phyloP scores from a whole-genome alignment of 2,113 vertebrate genomes.

The Dascyllus trimaculatus region DNA sequence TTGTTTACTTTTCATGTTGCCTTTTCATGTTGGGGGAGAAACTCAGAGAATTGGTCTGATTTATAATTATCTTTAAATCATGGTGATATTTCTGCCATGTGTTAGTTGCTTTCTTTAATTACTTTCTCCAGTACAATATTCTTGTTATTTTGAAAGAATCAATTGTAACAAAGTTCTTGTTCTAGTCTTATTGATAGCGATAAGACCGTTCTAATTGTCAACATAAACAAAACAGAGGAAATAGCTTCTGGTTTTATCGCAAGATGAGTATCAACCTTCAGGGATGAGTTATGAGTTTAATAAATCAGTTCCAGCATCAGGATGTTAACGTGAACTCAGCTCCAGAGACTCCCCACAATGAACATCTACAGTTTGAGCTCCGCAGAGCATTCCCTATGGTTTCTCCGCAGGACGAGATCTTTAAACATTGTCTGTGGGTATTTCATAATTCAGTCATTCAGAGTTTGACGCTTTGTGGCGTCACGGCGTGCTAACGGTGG shows the following conservation, averaged over 20 bases:
- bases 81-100: no score
- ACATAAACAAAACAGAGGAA: background rate
- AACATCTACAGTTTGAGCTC: background rate
- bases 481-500: background rate
- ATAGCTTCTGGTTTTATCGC: background rate
- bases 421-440: background rate
- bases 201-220: background rate
- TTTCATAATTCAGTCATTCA: conserved; percentile 15
- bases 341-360: background rate
- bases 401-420: background rate
- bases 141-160: background rate
- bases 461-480: background rate
- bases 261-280: conserved; percentile 1
- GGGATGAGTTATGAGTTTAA: background rate
- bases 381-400: conserved; percentile 2
- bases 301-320: background rate
- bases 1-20: background rate
- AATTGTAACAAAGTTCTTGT: background rate
- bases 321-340: conserved; percentile 2
- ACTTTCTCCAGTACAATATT: background rate
- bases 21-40: background rate
- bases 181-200: background rate
- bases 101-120: no score
- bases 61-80: background rate
- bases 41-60: background rate